Percentiles rank a stretch among this genome's conserved stretches.
Evolutionary conservation across 2,797 vertebrate genomes (phyloP).

Genomic region (Notoglanidium macrostoma): DNA sequence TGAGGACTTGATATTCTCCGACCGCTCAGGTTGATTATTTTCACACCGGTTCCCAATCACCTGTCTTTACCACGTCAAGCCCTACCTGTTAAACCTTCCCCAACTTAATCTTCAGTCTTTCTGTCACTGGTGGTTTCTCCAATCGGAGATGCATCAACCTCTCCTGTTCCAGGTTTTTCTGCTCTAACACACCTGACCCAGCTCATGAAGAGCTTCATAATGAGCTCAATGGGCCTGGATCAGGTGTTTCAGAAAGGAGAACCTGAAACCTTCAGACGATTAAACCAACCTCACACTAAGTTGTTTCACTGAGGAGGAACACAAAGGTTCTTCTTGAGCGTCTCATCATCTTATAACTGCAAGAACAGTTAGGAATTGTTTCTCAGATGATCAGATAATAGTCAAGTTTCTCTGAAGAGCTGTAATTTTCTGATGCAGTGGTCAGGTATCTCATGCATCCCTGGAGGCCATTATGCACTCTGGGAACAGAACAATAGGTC

Average conservation of each 20-base stretch:
- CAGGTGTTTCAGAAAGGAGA: not conserved
- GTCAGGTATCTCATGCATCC: constrained; percentile 28
- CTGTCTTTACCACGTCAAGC: not conserved
- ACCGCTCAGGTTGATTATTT: not conserved
- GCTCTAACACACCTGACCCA: not conserved
- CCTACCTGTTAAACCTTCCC: not conserved
- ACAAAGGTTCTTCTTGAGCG: constrained; percentile 42
- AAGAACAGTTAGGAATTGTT: constrained; percentile 23
- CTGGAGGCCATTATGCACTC: constrained; percentile 24
- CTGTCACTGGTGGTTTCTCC: not conserved
- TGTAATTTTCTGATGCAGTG: constrained; percentile 49
- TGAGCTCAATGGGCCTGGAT: not conserved
- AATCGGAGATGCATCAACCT: not conserved
- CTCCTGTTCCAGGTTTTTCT: not conserved
- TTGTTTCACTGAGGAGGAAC: not conserved
- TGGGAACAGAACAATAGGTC: constrained; percentile 35
- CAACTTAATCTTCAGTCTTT: not conserved
- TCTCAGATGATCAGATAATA: not conserved
- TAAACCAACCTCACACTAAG: not conserved
- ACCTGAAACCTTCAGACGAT: constrained; percentile 10
- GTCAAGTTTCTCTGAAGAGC: constrained; percentile 21
- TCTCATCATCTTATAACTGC: not conserved
- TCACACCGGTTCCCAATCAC: not conserved
- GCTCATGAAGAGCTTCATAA: not conserved
- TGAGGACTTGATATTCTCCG: not conserved